Base-by-base conservation (phyloP, 2,113 vertebrate genomes). In the Anoura caudifer region DNA sequence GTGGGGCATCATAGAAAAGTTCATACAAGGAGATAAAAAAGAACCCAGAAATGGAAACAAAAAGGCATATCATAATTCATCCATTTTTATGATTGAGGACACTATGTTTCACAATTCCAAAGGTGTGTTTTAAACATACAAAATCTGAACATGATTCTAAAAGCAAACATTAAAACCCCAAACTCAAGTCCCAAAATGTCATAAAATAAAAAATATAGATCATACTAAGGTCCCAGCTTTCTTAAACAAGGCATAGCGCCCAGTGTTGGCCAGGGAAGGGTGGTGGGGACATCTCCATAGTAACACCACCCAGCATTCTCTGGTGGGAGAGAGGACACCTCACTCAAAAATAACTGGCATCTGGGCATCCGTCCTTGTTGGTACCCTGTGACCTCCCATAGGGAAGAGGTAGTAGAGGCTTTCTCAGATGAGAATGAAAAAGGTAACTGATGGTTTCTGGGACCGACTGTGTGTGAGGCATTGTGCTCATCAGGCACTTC, bases 111-210 rank as follows among this genome's bases (percentile, higher is more conserved):
- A 95, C 96, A 96, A 85, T 90, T 96, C 63, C n/a, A 61, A 96
- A 96, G 83, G 70, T 63, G 17, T 96, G 56, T 89, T 96, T 97
- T 97, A 98, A 96, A 96, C 94, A 96, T 93, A 86, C 72, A 91
- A 96, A 95, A 96, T 88, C 77, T 77, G 70, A 96, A 94, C 61
- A 80, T 86, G 52, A 96, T 94, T 95, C 94, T 97, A 47, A 97
- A 95, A 93, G 50, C 80, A 96, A 69, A 88, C 69, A 97, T 83
- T 87, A 94, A 95, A 97, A 96, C 63, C n/a, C 52, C 84, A 95
- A 95, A 41, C 70, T 97, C 73, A 80, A 90, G 69, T 80, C 43
- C 82, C 70, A 28, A 79, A 88, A 79, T 22, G 77, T 52, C 54
- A 63, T 79, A 84, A 81, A n/a, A 69, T 93, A 28, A 89, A 84